These are phyloP conservation scores for Danio jaintianensis DNA, from an alignment of 2,797 vertebrate species.

Conservation along the genomic window DNA sequence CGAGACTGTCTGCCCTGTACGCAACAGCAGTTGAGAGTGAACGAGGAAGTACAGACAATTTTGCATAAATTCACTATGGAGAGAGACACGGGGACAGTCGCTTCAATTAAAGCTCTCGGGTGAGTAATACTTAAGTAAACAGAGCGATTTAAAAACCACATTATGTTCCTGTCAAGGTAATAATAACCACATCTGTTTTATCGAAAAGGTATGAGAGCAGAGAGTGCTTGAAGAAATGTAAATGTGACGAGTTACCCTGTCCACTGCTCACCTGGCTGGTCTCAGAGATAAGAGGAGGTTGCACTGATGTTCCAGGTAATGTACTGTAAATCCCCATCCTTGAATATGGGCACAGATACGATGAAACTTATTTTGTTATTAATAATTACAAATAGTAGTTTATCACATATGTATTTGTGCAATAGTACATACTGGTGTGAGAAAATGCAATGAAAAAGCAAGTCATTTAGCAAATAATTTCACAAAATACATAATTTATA, in stretches of 20 bases:
- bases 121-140: slow-evolving; percentile 52
- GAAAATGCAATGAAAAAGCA: too few relatives aligned
- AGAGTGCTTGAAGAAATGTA: slow-evolving; percentile 68
- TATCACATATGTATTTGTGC: too few relatives aligned
- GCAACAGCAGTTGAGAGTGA: not conserved
- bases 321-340: too few relatives aligned
- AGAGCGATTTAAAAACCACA: not conserved
- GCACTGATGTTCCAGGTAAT: slow-evolving; percentile 68
- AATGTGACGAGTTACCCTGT: slow-evolving; percentile 80
- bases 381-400: too few relatives aligned
- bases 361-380: too few relatives aligned
- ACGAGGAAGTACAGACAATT: slow-evolving; percentile 10
- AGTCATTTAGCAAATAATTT: too few relatives aligned
- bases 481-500: too few relatives aligned
- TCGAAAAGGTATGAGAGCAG: slow-evolving; percentile 70
- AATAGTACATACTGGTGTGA: too few relatives aligned
- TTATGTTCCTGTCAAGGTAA: not conserved
- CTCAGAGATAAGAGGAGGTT: slow-evolving; percentile 62
- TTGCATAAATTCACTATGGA: slow-evolving; percentile 64
- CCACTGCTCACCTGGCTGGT: slow-evolving; percentile 78
- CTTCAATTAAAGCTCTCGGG: slow-evolving; percentile 72
- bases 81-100: slow-evolving; percentile 61
- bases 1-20: not conserved
- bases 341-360: too few relatives aligned
- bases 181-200: not conserved